Conservation (phyloP, 1,140 invertebrate species). For the Drosophila hydei region DNA sequence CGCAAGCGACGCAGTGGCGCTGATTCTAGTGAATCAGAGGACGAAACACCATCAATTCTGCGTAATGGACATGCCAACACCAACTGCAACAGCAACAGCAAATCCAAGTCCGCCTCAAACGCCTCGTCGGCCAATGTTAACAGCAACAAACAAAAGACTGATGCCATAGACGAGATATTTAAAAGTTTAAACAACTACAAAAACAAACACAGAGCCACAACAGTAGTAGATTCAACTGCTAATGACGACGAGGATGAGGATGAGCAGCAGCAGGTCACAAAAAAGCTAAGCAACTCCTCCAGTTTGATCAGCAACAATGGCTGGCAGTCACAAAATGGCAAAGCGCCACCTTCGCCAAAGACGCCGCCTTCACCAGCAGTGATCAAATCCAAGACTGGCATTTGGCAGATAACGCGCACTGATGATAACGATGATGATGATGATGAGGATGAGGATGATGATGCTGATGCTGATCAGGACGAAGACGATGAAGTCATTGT, state of each 20-base stretch:
- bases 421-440: slow-evolving; percentile 45
- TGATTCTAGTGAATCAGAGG: slow-evolving; percentile 54
- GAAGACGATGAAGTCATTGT: slow-evolving; percentile 33
- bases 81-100: slow-evolving; percentile 40
- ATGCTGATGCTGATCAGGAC: slow-evolving; percentile 10
- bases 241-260: slow-evolving; percentile 27
- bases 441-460: slow-evolving; percentile 28
- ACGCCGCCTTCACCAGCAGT: slow-evolving; percentile 81
- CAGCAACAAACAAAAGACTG: slow-evolving; percentile 77
- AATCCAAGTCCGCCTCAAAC: slow-evolving; percentile 42
- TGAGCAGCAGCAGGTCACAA: slow-evolving; percentile 12
- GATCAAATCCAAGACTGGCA: slow-evolving; percentile 81
- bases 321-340: slow-evolving; percentile 52
- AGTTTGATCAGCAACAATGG: neutral
- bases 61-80: slow-evolving; percentile 56
- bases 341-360: slow-evolving; percentile 63
- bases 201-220: slow-evolving; percentile 47
- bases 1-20: slow-evolving; percentile 62
- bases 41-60: slow-evolving; percentile 17
- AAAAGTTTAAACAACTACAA: slow-evolving; percentile 68
- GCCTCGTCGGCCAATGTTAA: slow-evolving; percentile 59
- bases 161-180: slow-evolving; percentile 79
- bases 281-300: neutral
- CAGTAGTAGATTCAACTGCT: slow-evolving; percentile 20
- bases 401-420: slow-evolving; percentile 76